phyloP scores from a whole-genome alignment of 2,888 invertebrate species.

The Dione vanillae region DNA sequence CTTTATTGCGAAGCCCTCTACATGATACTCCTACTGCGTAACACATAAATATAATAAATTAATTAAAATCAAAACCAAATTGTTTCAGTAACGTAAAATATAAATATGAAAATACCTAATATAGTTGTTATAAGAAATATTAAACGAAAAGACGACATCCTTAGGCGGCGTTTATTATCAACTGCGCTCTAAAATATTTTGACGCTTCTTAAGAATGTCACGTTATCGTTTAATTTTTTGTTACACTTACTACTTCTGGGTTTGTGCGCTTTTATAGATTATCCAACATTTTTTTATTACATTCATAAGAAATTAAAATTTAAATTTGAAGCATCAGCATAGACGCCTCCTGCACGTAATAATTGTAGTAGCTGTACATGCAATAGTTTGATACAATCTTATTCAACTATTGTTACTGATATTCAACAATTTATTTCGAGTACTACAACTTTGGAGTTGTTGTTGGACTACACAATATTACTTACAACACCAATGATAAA shows the following conservation, averaged over 20 bases:
- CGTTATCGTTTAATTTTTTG: slow-evolving; percentile 10
- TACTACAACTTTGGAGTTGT: no score
- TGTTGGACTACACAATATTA: no score
- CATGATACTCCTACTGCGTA: slow-evolving; percentile 44
- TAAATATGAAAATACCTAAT: slow-evolving; percentile 30
- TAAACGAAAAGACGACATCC: slow-evolving; percentile 27
- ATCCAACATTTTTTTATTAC: no score
- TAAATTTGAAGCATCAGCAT: no score
- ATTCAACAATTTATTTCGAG: no score
- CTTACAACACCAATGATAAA: no score
- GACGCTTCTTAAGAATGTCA: slow-evolving; percentile 26
- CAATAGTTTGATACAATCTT: no score
- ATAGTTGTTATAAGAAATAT: slow-evolving; percentile 26
- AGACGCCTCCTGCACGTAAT: no score
- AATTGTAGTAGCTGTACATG: no score
- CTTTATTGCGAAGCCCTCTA: slow-evolving; percentile 49
- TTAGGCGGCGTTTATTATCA: slow-evolving; percentile 33
- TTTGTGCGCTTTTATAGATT: neutral
- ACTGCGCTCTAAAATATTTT: slow-evolving; percentile 35
- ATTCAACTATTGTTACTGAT: no score
- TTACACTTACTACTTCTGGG: slow-evolving; percentile 1
- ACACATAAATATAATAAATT: slow-evolving; percentile 16
- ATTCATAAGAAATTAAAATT: no score
- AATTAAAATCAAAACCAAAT: neutral
- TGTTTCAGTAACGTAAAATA: neutral